Evolutionary conservation across 1,140 invertebrate species (phyloP).

Genomic region (Trissolcus basalis): DNA sequence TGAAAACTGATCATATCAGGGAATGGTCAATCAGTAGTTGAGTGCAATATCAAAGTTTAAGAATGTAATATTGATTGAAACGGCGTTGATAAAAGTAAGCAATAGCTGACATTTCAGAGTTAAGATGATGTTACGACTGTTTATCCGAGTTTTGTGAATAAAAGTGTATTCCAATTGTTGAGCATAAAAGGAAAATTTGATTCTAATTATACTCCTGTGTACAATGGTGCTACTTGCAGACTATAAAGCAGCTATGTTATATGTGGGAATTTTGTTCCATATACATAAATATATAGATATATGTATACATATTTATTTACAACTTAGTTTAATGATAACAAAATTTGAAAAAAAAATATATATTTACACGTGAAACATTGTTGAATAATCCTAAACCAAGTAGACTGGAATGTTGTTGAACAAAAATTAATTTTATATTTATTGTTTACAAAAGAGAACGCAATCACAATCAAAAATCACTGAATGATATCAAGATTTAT

Average conservation of each 20-base stretch:
- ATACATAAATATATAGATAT: constrained; percentile 33
- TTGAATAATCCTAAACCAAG: constrained; percentile 42
- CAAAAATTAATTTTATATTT: constrained; percentile 54
- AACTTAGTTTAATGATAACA: constrained; percentile 36
- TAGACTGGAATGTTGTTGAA: constrained; percentile 58
- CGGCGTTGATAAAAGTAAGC: constrained; percentile 17
- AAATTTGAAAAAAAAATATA: not conserved
- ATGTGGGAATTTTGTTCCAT: constrained; percentile 48
- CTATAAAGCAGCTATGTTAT: constrained; percentile 50
- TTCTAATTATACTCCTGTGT: constrained; percentile 39
- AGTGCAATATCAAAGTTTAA: constrained; percentile 38
- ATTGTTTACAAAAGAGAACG: constrained; percentile 45
- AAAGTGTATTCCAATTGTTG: constrained; percentile 30
- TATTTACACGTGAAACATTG: constrained; percentile 23
- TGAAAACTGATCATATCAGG: not conserved
- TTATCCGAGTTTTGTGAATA: constrained; percentile 26
- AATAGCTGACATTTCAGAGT: constrained; percentile 31
- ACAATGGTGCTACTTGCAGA: constrained; percentile 48
- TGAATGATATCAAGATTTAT: constrained; percentile 2
- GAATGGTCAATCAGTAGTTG: constrained; percentile 10
- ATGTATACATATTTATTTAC: constrained; percentile 50
- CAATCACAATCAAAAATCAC: not conserved
- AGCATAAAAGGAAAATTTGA: constrained; percentile 38
- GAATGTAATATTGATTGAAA: constrained; percentile 13
- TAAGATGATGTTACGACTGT: constrained; percentile 27